Evolutionary conservation across 37 sponge, comb jelly and placozoan genomes (phyloP), one percentile per base, ranked within the genome.

Genomic region (Cliona cf. orientalis): DNA sequence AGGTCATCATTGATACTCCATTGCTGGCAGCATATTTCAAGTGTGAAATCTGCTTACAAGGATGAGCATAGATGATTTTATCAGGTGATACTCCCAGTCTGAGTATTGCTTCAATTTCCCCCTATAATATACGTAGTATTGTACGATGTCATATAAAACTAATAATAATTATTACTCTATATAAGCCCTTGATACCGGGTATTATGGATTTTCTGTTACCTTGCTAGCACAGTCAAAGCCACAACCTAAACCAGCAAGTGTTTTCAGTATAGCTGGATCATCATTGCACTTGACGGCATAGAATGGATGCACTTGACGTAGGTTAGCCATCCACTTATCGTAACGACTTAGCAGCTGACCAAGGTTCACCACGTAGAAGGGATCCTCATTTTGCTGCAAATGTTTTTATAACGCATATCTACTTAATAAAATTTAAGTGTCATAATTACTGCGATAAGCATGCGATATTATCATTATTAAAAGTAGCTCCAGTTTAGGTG

Each of bases 221-320:
- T 82, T 94, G 78, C 95, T 94, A 43, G 97, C 97, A 80, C 97
- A 96, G 80, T 96, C 97, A 71, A 96, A 96, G 28, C 97, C 97
- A 70, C 64, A 29, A 5, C 97, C 97, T 45, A 96, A 45, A 5
- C 40, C 69, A 63, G 91, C 89, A 35, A 96, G 87, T 25, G 80
- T 67, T 40, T 71, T 61, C 22, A 96, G 73, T 40, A 96, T 14
- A 1, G 83, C 59, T 46, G 84, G 86, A 80, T 96, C 94, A 31
- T 84, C 71, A 65, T 96, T 94, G 66, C 97, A 96, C 76, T 96
- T 96, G 38, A 96, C 90, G 71, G 97, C 95, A 71, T 96, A 96
- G 73, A 91, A 96, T 9, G 95, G 95, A 0, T 80, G 53, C 33
- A 96, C 79, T 21, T 36, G 12, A 3, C 92, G 97, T 7, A 96